These are phyloP conservation scores for Callipepla californica DNA, from an alignment of 2,113 vertebrate genomes.

Conservation along the genomic window DNA sequence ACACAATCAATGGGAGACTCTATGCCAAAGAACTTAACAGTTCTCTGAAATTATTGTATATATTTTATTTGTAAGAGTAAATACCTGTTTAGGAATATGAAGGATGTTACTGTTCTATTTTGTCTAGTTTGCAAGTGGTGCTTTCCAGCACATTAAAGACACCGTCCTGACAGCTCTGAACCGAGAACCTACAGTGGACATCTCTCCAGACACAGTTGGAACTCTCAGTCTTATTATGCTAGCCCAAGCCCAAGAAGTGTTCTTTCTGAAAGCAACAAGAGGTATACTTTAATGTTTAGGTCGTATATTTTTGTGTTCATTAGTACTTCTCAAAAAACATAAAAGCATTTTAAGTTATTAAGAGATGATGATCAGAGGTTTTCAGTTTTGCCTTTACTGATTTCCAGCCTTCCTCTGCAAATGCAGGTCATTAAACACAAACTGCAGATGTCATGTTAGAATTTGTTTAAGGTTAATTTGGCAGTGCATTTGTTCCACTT, in stretches of 20 bases:
- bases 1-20: background rate
- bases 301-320: background rate
- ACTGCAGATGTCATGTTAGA: background rate
- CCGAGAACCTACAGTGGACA: constrained; percentile 96
- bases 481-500: background rate
- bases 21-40: background rate
- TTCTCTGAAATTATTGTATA: background rate
- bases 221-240: constrained; percentile 97
- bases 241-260: constrained; percentile 98
- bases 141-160: constrained; percentile 97
- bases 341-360: background rate
- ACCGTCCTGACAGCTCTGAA: constrained; percentile 93
- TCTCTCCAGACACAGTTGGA: constrained; percentile 94
- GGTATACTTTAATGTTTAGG: constrained; percentile 77
- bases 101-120: background rate
- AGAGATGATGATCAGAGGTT: background rate
- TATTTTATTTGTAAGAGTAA: background rate
- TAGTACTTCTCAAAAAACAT: background rate
- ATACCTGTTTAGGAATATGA: background rate
- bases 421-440: background rate
- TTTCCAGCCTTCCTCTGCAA: accelerated
- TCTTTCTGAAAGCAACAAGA: constrained; percentile 97
- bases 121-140: constrained; percentile 92
- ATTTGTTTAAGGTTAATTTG: background rate
- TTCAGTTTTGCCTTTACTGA: background rate